Evolutionary conservation across 1,140 invertebrate species (phyloP), one percentile per base, ranked within the genome.

Genomic region (Cherax destructor): DNA sequence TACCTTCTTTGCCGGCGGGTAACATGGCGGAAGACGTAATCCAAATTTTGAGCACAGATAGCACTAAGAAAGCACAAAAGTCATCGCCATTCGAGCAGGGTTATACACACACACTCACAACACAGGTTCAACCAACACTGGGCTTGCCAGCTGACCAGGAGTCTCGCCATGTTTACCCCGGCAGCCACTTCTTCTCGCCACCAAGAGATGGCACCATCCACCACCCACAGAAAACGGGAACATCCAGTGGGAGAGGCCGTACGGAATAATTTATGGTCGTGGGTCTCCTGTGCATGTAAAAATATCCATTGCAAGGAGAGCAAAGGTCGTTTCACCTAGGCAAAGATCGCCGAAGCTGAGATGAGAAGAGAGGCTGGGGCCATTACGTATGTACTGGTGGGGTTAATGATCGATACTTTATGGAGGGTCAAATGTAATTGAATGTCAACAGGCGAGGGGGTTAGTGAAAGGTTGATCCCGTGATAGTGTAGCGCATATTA

Each of bases 41-140:
- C 86, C 86, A 88, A 77, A 49, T 78, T 88, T 88, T 88, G 86
- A 88, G 86, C 78, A 88, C 86, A 88, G 65, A 72, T 21, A 81
- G 21, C 86, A 88, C 86, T 88, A 88, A 78, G 86, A 88, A 88
- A 88, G 77, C 77, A 61, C 77, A 80, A 88, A 80, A 88, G 59
- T 88, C 86, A 72, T 88, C 86, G 86, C 86, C 86, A 88, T 88
- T 88, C 77, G 49, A 88, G 78, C 86, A 78, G 78, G 61, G 78
- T 81, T 65, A 59, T 21, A 88, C 86, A 88, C 86, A 88, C 86
- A 61, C 86, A 88, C 86, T 80, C 86, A 65, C 86, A 80, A 56
- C 86, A 88, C 86, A 72, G 77, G 86, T 88, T 88, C 50, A 80
- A 81, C 56, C 86, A 80, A 78, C 86, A 88, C 86, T 88, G 86